These are phyloP conservation scores for Cinara cedri DNA, from an alignment of 2,888 invertebrate genomes.

Conservation along the genomic window DNA sequence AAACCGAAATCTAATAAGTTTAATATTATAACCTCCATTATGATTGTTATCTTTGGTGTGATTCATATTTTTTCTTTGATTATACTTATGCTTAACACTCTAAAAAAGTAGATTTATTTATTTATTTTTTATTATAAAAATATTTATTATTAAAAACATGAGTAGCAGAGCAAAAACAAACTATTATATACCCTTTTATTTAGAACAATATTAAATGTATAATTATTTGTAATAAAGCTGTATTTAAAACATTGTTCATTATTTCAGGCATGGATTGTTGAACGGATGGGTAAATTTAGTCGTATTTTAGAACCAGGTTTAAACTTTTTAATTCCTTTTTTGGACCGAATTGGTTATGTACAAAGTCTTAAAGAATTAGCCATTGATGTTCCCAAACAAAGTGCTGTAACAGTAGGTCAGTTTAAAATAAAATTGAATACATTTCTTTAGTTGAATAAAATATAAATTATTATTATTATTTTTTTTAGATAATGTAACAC, in stretches of 20 bases:
- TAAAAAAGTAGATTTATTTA: no score
- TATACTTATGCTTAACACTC: no score
- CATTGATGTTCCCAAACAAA: constrained; percentile 98
- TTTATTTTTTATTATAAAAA: no score
- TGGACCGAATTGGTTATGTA: constrained; percentile 94
- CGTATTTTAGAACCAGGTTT: constrained; percentile 92
- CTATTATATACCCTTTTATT: no score
- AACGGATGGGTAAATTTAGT: constrained; percentile 97
- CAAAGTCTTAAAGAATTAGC: constrained; percentile 99
- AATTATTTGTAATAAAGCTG: no score
- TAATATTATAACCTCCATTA: no score
- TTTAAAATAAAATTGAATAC: constrained; percentile 7
- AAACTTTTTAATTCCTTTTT: constrained; percentile 87
- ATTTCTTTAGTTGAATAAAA: neutral
- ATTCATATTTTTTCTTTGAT: no score
- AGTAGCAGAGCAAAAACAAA: no score
- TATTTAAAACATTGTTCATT: constrained; percentile 12
- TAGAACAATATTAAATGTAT: no score
- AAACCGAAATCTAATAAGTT: no score
- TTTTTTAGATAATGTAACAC: constrained; percentile 86
- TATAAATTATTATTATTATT: neutral
- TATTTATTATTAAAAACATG: no score
- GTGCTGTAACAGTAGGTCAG: constrained; percentile 87
- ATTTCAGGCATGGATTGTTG: constrained; percentile 91
- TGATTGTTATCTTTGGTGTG: no score